Evolutionary conservation across 2,797 vertebrate genomes (phyloP), one percentile per base, ranked within the genome.

Genomic region (Cossypha dichroa): DNA sequence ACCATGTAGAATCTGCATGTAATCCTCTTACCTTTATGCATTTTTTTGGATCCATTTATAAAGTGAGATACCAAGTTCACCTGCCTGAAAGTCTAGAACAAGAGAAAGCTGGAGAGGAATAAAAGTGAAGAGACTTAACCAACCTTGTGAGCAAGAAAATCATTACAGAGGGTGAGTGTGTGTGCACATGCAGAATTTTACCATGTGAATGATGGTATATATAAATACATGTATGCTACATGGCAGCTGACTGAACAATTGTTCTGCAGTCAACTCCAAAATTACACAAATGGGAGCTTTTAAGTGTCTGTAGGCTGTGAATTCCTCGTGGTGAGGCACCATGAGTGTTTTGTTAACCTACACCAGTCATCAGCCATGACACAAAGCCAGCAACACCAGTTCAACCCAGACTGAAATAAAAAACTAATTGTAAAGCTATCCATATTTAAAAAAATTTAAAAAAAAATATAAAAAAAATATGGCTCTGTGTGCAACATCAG

Each of bases 81-180:
- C 49, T 84, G 69, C 51, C n/a, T 36, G 29, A 72, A 68, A 13
- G 62, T 60, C 41, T 60, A 36, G 29, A 77, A 26, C 9, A 40
- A 31, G 15, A 69, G 43, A 33, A 78, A 74, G 21, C 9, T 94
- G 25, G n/a, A 52, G n/a, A 9, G 58, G 40, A 76, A 33, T 18
- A 10, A 51, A 34, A 84, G 52, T 8, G 13, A 81, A 54, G 49
- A 92, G 18, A 78, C 5, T 28, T 48, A 70, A 67, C 15, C 59
- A 76, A 66, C 5, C 8, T 52, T 12, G 13, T 29, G 36, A 58
- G 28, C 15, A 74, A 74, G n/a, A 58, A 78, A 87, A 16, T 62
- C 7, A 15, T 66, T 38, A 38, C 18, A 66, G 19, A 72, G 10
- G 0, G 0, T 1, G 2, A 33, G 15, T 38, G 13, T 51, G 11